Evolutionary conservation across 2,113 vertebrate genomes (phyloP).

Genomic region (Columbina picui): DNA sequence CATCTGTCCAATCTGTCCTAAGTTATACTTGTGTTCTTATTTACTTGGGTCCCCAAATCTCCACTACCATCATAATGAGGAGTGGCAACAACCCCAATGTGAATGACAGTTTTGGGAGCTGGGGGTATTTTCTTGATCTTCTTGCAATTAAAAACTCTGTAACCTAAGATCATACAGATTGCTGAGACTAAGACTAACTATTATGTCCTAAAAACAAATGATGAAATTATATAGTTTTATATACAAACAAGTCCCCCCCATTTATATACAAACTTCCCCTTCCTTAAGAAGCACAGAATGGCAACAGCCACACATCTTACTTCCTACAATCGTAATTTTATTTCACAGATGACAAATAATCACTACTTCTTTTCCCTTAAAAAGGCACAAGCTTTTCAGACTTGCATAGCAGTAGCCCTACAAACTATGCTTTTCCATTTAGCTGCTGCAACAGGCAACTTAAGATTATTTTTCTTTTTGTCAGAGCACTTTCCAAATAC

Average conservation of each 20-base stretch:
- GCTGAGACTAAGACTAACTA: not conserved
- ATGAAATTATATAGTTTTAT: not conserved
- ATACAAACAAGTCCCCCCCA: not conserved
- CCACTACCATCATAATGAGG: not conserved
- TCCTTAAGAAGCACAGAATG: not conserved
- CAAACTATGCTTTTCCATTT: not conserved
- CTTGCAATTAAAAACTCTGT: not conserved
- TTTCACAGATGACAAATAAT: not conserved
- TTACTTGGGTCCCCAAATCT: not conserved
- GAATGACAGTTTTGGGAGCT: not conserved
- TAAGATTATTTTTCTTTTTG: not conserved
- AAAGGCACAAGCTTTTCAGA: not conserved
- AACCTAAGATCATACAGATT: not conserved
- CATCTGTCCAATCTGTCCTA: too few relatives aligned
- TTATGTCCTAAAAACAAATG: not conserved
- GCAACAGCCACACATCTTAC: not conserved
- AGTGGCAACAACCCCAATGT: not conserved
- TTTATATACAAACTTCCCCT: too few relatives aligned
- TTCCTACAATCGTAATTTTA: not conserved
- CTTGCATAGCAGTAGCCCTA: not conserved
- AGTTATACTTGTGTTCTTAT: too few relatives aligned
- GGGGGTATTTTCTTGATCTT: not conserved
- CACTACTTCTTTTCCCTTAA: fast-evolving
- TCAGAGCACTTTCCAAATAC: not conserved
- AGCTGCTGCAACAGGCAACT: not conserved